Conservation (phyloP, 2,888 invertebrate genomes). For the Philhelius pedissequus region DNA sequence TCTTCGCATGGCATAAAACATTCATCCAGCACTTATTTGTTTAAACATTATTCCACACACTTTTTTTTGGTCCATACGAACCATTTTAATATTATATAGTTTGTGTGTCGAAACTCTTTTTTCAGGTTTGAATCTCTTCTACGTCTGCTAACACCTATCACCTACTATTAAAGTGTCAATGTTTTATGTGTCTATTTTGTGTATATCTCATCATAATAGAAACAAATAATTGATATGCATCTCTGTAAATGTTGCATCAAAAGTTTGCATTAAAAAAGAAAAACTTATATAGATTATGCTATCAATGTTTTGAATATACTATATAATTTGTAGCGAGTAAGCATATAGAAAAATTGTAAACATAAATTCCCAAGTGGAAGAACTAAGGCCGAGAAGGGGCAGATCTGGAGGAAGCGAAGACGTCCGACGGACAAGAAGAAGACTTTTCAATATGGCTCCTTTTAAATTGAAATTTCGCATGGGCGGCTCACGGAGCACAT, state of each 20-base stretch:
- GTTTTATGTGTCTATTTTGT: constrained; percentile 61
- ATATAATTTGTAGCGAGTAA: constrained; percentile 35
- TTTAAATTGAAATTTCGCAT: constrained; percentile 79
- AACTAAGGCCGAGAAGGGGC: constrained; percentile 53
- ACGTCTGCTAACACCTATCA: constrained; percentile 58
- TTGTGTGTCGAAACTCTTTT: constrained; percentile 54
- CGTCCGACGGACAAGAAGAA: constrained; percentile 46
- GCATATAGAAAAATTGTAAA: constrained; percentile 36
- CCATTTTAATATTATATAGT: constrained; percentile 35
- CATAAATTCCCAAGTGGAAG: constrained; percentile 67
- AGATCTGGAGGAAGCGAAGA: constrained; percentile 58
- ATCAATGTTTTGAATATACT: constrained; percentile 51
- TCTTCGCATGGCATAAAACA: constrained; percentile 30
- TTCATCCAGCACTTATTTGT: constrained; percentile 23
- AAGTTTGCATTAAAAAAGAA: constrained; percentile 16
- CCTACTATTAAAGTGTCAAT: constrained; percentile 63
- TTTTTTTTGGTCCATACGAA: background rate
- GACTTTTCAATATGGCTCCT: constrained; percentile 76
- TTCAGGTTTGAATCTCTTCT: constrained; percentile 65
- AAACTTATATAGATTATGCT: background rate
- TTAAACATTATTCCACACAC: background rate
- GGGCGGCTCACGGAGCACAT: constrained; percentile 78
- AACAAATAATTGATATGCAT: constrained; percentile 37
- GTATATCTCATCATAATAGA: constrained; percentile 30
- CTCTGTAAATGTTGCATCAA: constrained; percentile 45